Evolutionary conservation across 2,888 invertebrate genomes (phyloP), one percentile per base, ranked within the genome.

Genomic region (Erannis defoliaria): DNA sequence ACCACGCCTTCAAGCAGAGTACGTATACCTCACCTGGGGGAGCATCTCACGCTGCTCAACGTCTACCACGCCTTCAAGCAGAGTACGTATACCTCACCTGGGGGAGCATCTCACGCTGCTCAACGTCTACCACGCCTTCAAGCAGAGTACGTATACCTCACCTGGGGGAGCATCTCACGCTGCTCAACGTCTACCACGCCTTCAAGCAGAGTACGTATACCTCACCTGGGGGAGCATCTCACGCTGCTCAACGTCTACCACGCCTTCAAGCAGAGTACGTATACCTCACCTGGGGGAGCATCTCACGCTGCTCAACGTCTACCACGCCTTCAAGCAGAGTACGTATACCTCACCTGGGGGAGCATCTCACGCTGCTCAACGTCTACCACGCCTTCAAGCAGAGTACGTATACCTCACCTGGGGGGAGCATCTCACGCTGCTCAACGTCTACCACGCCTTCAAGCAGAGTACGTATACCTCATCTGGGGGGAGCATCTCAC

Each of bases 241-340:
- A 14, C 18, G 0, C 16, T 37, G 6, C 37, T 18, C 1, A 8
- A 29, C 29, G 29, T 29, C 9, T 29, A 29, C 8, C 8, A 29
- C 29, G 29, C 29, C 0, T 29, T 29, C 29, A 29, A 29, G 10
- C 8, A n/a, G n/a, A 29, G 29, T 29, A 29, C 10, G 29, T 29
- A 29, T 2, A n/a, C n/a, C n/a, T n/a, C n/a, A n/a, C n/a, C n/a
- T n/a, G n/a, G n/a, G n/a, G n/a, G n/a, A n/a, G n/a, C 18, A 38
- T 14, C 35, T 37, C 35, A 5, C 37, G 9, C 37, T 37, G 9
- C 37, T 99, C 71, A 99, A 99, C 87, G 99, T 99, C 40, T 99
- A 99, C 88, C 99, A 99, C 86, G 99, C 99, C 21, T 99, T 99
- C 88, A 99, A 99, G 90, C 99, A 99, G 93, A 99, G 99, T 99